Evolutionary conservation across 2,888 invertebrate genomes (phyloP), one percentile per base, ranked within the genome.

Genomic region (Drosophila falleni): DNA sequence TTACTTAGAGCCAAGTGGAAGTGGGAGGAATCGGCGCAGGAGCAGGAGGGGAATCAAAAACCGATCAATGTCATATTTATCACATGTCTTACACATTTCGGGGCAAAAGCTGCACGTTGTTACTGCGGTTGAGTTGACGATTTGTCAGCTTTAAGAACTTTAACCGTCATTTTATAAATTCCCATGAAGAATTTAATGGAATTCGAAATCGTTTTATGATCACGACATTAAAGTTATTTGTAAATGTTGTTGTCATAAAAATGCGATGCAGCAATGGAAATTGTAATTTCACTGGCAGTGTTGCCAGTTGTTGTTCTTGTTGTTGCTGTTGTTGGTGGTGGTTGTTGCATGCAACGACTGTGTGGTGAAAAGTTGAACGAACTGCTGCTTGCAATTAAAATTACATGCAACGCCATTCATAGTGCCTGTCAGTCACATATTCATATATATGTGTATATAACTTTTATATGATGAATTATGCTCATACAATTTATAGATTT

Each of bases 61-160:
- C 90, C 89, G 88, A 87, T 87, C 86, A 87, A 86, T 86, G 90
- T 89, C 86, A 86, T 89, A 89, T 90, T 86, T 89, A 86, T 87
- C 90, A 88, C 74, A 81, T 87, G 84, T 89, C 80, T 66, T 69
- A 53, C 44, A 49, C 46, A 67, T 54, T 55, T 42, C n/a, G n/a
- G 29, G 26, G 16, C 29, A 41, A 29, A 35, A 58, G 53, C 42
- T 33, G 42, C 42, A 42, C 4, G 42, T 49, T 31, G 31, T 33
- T 33, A n/a, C 26, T 61, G 75, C 42, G 80, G 61, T 49, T 65
- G n/a, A 55, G 19, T 19, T 61, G 51, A 15, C 47, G 55, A 54
- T 66, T 71, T 64, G 46, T 51, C 23, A 41, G 76, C 63, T 58
- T 59, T 37, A 66, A 63, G 46, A 56, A 56, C 46, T 49, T 59